Base-by-base conservation (phyloP, 2,113 vertebrate species). In the Chloebia gouldiae region DNA sequence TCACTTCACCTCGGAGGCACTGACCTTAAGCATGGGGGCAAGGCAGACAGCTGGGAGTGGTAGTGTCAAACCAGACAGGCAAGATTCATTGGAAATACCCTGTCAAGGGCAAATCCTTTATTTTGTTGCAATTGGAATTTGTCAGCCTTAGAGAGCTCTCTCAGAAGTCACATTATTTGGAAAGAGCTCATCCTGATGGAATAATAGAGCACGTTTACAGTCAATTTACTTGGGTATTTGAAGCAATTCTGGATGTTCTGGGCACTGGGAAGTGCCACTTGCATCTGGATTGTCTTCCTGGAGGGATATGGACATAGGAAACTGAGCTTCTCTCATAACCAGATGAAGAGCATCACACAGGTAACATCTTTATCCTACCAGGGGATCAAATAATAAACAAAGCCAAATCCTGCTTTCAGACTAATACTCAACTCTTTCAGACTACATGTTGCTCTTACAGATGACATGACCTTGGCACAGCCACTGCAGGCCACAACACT, bases 41-140 rank as follows among this genome's bases (percentile, higher is more conserved):
- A 84, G 88, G 76, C 86, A 90, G 80, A 44, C 37, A 77, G 13
- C 60, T 81, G 88, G 95, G 94, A 96, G 92, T 1, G 56, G 80
- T 82, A 47, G 64, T 4, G 64, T 63, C 88, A 88, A 95, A 97
- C 95, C 86, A 88, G 96, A 92, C 42, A 66, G 69, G 47, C 86
- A 84, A 75, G 96, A 94, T 83, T 88, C 77, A 81, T 11, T 88
- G 49, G 86, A 92, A 92, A 88, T 68, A 90, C 75, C 85, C 80
- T 53, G 47, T 73, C 91, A 88, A 75, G 85, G 39, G 44, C 76
- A 96, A 94, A 90, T 73, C 68, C 44, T 81, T 54, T 15, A 40
- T 56, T 70, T 92, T 76, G 35, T 63, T 92, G 64, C 60, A 31
- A 47, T 15, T 86, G 66, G 50, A 82, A 80, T 88, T 59, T 25